A percentile compares a stretch with the other conserved stretches of the same genome.
Evolutionary conservation across 2,888 invertebrate species (phyloP).

Genomic region (Protonemura montana): DNA sequence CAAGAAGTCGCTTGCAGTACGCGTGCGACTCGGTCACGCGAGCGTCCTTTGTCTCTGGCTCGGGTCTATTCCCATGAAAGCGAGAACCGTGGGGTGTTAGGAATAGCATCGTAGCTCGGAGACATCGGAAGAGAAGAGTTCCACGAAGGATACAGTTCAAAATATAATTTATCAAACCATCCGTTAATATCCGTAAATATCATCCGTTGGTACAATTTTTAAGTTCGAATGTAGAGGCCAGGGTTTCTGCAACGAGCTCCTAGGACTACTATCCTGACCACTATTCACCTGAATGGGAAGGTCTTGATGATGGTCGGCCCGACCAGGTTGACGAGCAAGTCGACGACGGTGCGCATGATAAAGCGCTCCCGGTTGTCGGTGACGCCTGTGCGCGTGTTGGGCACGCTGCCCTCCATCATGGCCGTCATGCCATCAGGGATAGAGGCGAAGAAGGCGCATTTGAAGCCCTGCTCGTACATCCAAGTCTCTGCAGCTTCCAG

Average conservation of each 20-base stretch:
- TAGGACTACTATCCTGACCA: no score
- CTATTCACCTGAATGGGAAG: conserved; percentile 36
- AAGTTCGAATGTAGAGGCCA: no score
- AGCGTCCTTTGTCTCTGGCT: conserved; percentile 52
- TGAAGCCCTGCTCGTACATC: conserved; percentile 55
- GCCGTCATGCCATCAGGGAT: conserved; percentile 41
- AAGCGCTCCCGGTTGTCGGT: conserved; percentile 43
- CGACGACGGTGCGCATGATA: conserved; percentile 53
- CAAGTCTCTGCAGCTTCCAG: conserved; percentile 57
- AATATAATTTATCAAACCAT: no score
- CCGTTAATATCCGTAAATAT: no score
- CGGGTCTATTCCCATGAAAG: no score
- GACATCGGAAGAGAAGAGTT: no score
- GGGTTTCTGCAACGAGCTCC: no score
- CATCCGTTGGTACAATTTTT: no score
- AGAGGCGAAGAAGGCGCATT: conserved; percentile 34
- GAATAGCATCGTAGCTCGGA: no score
- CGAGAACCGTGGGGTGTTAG: no score
- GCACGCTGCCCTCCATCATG: neutral
- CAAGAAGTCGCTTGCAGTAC: conserved; percentile 54
- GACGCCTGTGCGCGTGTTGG: conserved; percentile 47
- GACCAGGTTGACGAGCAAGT: conserved; percentile 54
- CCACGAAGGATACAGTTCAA: no score
- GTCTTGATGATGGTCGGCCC: conserved; percentile 52
- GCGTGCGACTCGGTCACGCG: conserved; percentile 54